Conservation (phyloP, 1,140 invertebrate species). For the Vanessa atalanta region DNA sequence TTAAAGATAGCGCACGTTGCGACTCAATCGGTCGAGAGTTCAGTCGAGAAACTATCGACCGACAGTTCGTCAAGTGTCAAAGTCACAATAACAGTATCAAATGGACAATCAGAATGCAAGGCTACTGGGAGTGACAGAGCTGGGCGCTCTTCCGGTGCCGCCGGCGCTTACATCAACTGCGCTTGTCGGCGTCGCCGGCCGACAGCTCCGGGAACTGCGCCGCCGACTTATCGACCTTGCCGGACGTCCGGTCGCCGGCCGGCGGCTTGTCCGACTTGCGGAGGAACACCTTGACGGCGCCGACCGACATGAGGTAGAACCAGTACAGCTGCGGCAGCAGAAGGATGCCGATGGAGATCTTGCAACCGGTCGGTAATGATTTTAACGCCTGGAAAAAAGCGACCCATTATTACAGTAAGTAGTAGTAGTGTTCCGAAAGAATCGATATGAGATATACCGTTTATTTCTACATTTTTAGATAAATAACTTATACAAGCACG, state of each 20-base stretch:
- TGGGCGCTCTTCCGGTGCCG: conserved; percentile 9
- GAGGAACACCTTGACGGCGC: conserved; percentile 82
- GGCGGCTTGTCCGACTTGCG: conserved; percentile 24
- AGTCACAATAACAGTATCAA: neutral
- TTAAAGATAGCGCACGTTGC: neutral
- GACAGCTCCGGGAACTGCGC: conserved; percentile 10
- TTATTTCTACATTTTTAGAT: too few species aligned
- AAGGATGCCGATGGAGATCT: conserved; percentile 84
- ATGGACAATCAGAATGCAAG: neutral
- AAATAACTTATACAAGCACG: too few species aligned
- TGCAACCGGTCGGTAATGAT: conserved; percentile 82
- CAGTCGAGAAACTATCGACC: neutral
- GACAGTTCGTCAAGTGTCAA: neutral
- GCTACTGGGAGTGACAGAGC: neutral
- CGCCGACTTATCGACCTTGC: conserved; percentile 3
- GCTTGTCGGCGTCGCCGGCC: conserved; percentile 40
- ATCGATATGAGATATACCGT: too few species aligned
- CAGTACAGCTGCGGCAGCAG: conserved; percentile 86
- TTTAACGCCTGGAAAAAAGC: conserved; percentile 74
- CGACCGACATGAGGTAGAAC: conserved; percentile 85
- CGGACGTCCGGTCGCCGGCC: neutral
- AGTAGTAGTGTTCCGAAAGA: too few species aligned
- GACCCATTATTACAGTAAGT: neutral
- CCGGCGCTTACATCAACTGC: conserved; percentile 47
- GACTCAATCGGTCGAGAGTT: neutral